Evolutionary conservation across 2,797 vertebrate genomes (phyloP).

Genomic region (Aeoliscus strigatus): DNA sequence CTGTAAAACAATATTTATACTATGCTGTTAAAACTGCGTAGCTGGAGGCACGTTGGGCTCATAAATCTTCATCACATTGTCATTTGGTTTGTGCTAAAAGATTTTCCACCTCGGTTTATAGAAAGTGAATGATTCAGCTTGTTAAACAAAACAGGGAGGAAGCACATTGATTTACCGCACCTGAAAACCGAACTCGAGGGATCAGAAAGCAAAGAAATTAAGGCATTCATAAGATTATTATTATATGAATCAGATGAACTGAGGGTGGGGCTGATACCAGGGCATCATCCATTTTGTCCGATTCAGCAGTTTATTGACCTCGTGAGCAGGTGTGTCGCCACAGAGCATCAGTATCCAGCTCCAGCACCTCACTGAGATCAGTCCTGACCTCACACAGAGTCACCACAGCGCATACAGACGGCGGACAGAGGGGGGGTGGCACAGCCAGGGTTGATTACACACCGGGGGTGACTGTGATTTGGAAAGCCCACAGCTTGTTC

Average conservation of each 20-base stretch:
- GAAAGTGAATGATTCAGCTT: slow-evolving; percentile 2
- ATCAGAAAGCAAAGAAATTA: no score
- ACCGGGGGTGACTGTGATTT: slow-evolving; percentile 23
- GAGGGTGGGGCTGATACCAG: no score
- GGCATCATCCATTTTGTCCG: background rate
- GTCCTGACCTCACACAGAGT: slow-evolving; percentile 33
- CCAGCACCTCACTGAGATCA: slow-evolving; percentile 50
- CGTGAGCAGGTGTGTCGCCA: slow-evolving; percentile 46
- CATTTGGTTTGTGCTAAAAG: slow-evolving; percentile 14
- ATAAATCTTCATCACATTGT: slow-evolving; percentile 26
- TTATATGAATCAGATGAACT: no score
- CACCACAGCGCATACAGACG: slow-evolving; percentile 21
- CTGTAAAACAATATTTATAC: slow-evolving; percentile 41
- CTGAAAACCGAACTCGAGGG: no score
- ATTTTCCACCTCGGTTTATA: slow-evolving; percentile 18
- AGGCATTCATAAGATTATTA: no score
- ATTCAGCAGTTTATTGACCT: slow-evolving; percentile 8
- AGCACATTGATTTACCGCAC: no score
- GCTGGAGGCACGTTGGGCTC: slow-evolving; percentile 15
- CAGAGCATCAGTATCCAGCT: slow-evolving; percentile 46
- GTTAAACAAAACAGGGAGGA: no score
- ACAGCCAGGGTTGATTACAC: slow-evolving; percentile 44
- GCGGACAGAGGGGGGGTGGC: slow-evolving; percentile 18
- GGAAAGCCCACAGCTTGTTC: slow-evolving; percentile 27
- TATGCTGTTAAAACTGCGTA: slow-evolving; percentile 20